Base-by-base conservation (phyloP, 2,113 vertebrate species). In the Sebastes schlegelii region DNA sequence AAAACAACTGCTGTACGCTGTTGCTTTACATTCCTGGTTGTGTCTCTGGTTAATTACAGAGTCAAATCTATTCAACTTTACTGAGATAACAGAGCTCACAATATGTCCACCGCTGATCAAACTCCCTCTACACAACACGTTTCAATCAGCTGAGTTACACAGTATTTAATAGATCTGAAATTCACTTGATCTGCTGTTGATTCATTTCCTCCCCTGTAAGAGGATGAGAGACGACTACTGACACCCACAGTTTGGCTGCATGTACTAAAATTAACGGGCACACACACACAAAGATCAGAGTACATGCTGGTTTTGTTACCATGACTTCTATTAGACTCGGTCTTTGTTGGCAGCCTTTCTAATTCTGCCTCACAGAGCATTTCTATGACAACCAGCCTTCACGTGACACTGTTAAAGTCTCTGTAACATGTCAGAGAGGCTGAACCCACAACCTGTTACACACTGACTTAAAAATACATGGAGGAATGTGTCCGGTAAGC, bases 321-420 rank as follows among this genome's bases (percentile, higher is more conserved):
- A 77, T 81, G 74, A 86, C 89, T 82, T 66, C 80, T 72, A 51
- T 78, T 62, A 72, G 48, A 49, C 71, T 61, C 55, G 17, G 12
- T 73, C 67, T 82, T 79, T 73, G 73, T 74, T 49, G 4, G 64
- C 45, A 51, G 46, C 6, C 21, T 64, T 82, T 84, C 55, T 58
- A 80, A 72, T 72, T 81, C 65, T 34, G 77, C 48, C 71, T 63
- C 67, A 11, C 17, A 8, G 54, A 74, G 34, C 74, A 81, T 88
- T 84, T 84, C 86, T 85, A 88, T 88, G 86, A 86, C 83, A 86
- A 90, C 80, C 64, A 40, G 54, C 3, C 16, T 16, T 74, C 43
- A 66, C 1, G 60, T 16, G 8, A 75, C 40, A 51, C 51, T 5
- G 52, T 45, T 68, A 46, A 77, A 51, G 65, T 63, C 34, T 52